Evolutionary conservation across 2,888 invertebrate genomes (phyloP).

Genomic region (Odontomyia ornata): DNA sequence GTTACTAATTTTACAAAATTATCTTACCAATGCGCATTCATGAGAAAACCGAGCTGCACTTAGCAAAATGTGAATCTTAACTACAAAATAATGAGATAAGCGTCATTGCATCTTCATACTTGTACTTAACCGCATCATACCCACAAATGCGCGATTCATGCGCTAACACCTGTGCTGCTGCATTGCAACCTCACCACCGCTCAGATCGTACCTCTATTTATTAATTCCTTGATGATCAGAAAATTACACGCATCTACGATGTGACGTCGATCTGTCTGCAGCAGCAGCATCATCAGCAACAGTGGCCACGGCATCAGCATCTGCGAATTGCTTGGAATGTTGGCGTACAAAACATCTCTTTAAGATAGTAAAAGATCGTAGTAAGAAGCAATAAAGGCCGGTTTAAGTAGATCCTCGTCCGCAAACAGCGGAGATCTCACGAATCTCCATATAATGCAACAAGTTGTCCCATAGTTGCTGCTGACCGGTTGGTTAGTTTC

Average conservation of each 20-base stretch:
- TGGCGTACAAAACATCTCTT: constrained; percentile 2
- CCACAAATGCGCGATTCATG: not conserved
- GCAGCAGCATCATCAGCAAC: not conserved
- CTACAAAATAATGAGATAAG: too few relatives aligned
- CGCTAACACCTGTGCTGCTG: not conserved
- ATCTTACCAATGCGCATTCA: too few relatives aligned
- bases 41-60: too few relatives aligned
- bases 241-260: constrained; percentile 37
- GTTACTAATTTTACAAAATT: too few relatives aligned
- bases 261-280: constrained; percentile 50
- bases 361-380: constrained; percentile 25
- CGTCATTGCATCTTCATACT: too few relatives aligned
- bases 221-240: constrained; percentile 27
- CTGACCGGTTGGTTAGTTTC: not conserved
- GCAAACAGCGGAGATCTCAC: constrained; percentile 4
- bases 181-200: not conserved
- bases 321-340: constrained; percentile 7
- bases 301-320: constrained; percentile 46
- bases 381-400: constrained; percentile 23
- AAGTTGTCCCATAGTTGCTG: constrained; percentile 14
- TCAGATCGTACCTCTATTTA: not conserved
- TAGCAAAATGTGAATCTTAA: too few relatives aligned
- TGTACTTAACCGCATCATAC: too few relatives aligned
- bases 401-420: constrained; percentile 17
- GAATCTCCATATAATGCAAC: constrained; percentile 13